Evolutionary conservation across 2,113 vertebrate species (phyloP), one percentile per base, ranked within the genome.

Genomic region (Ochotona princeps): DNA sequence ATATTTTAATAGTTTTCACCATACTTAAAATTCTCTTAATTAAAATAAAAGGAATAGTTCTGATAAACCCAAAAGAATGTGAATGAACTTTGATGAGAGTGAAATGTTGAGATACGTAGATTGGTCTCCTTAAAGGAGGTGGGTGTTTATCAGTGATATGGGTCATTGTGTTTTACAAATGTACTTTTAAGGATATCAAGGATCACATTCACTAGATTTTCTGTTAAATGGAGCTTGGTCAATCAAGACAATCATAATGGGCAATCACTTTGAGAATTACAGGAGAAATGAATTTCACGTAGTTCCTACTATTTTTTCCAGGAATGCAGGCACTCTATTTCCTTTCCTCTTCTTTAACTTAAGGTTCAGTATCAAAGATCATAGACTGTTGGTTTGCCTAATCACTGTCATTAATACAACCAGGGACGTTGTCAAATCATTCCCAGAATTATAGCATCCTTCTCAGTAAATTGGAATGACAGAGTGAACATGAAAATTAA

Each of bases 1-100:
- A n/a, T 28, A 30, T 79, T 92, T 76, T 54, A 82, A 35, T 73
- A 49, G 25, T 70, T 79, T 86, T 69, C 15, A 73, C 96, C n/a
- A 57, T 32, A 25, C 28, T 69, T 93, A 51, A 35, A 72, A 7
- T 61, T 86, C 69, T 92, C 8, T 51, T 63, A 54, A 67, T 89
- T 80, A 61, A 7, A 30, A 8, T 57, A 83, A 60, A 0, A 44
- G 82, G 35, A 90, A 75, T 2, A 76, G 17, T 10, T 87, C 15
- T 78, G 69, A 63, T 76, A 84, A 94, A 44, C 73, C 54, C 44
- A 74, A 61, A 10, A 26, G 14, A 60, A 12, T 80, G 21, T 74
- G 49, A 35, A 1, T 89, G 60, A 72, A 61, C 89, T 61, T 66
- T 84, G 26, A 87, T 89, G 79, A 51, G 30, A 81, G 2, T 35